These are phyloP conservation scores for Phorcus lineatus DNA, from an alignment of 2,888 invertebrate genomes.

Conservation along the genomic window DNA sequence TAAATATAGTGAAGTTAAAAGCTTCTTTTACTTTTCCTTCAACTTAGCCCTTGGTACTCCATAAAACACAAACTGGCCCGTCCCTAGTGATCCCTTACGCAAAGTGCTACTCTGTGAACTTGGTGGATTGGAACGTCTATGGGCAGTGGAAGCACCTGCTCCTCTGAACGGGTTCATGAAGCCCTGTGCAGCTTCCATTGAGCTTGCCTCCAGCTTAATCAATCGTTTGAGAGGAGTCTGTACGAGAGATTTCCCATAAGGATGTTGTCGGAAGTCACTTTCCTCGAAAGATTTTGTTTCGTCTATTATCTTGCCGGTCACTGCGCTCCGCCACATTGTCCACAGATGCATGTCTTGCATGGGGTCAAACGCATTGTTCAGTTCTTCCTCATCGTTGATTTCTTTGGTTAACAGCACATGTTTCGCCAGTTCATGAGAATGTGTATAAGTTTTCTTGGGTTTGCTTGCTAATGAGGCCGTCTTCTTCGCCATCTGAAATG, in stretches of 20 bases:
- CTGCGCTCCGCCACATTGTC: slow-evolving; percentile 50
- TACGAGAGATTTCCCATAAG: slow-evolving; percentile 35
- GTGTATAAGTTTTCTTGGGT: no score
- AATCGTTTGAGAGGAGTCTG: slow-evolving; percentile 36
- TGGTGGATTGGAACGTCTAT: background rate
- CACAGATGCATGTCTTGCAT: slow-evolving; percentile 46
- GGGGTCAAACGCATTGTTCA: slow-evolving; percentile 41
- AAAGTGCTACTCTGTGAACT: background rate
- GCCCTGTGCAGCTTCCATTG: slow-evolving; percentile 22
- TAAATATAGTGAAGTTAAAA: background rate
- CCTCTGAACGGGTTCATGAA: slow-evolving; percentile 33
- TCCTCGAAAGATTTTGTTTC: slow-evolving; percentile 11
- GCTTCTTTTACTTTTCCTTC: background rate
- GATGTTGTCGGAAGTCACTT: slow-evolving; percentile 10
- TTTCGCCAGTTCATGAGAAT: no score
- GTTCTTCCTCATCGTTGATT: background rate
- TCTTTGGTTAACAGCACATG: background rate
- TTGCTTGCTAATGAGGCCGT: no score
- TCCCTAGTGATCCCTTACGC: slow-evolving; percentile 21
- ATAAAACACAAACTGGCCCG: slow-evolving; percentile 42
- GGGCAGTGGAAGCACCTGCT: background rate
- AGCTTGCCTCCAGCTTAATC: slow-evolving; percentile 33
- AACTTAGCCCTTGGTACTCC: slow-evolving; percentile 38
- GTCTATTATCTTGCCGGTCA: slow-evolving; percentile 46
- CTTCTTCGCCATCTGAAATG: no score